Conservation (phyloP, 35 echinoderm and acorn worm species). For the Ophiothrix spiculata region DNA sequence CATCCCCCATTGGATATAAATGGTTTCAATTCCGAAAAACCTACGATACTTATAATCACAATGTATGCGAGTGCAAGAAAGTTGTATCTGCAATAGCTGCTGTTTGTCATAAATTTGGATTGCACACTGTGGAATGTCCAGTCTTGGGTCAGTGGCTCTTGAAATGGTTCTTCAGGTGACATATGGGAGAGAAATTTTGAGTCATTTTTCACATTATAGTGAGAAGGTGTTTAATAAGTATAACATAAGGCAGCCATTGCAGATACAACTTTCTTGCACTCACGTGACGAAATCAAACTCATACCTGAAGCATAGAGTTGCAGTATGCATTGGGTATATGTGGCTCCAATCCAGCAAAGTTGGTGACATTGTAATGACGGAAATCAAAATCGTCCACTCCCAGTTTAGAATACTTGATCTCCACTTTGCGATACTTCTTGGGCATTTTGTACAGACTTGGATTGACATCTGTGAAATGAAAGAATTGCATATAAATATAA, state of each 20-base stretch:
- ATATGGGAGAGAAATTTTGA: too few species aligned
- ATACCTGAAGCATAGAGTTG: conserved; percentile 95
- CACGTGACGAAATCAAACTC: not conserved
- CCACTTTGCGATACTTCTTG: conserved; percentile 97
- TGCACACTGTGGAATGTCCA: too few species aligned
- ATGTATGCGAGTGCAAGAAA: too few species aligned
- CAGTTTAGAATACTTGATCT: conserved; percentile 96
- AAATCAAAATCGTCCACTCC: conserved; percentile 99
- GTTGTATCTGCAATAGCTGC: too few species aligned
- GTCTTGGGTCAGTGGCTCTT: too few species aligned
- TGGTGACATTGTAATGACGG: conserved; percentile 95
- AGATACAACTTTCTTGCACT: too few species aligned
- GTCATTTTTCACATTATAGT: too few species aligned
- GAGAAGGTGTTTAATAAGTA: too few species aligned
- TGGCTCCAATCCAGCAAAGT: conserved; percentile 98
- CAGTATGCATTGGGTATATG: conserved; percentile 99
- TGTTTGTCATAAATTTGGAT: too few species aligned
- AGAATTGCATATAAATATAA: too few species aligned
- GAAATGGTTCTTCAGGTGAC: too few species aligned
- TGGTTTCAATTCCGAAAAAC: not conserved
- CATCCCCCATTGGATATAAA: not conserved
- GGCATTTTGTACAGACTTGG: conserved; percentile 70
- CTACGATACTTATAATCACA: not conserved
- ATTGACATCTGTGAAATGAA: conserved; percentile 50
- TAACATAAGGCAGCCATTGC: too few species aligned